Percentiles rank a stretch among this genome's conserved stretches.
Conservation (phyloP, 2,113 vertebrate species). For the Illadopsis cleaveri region DNA sequence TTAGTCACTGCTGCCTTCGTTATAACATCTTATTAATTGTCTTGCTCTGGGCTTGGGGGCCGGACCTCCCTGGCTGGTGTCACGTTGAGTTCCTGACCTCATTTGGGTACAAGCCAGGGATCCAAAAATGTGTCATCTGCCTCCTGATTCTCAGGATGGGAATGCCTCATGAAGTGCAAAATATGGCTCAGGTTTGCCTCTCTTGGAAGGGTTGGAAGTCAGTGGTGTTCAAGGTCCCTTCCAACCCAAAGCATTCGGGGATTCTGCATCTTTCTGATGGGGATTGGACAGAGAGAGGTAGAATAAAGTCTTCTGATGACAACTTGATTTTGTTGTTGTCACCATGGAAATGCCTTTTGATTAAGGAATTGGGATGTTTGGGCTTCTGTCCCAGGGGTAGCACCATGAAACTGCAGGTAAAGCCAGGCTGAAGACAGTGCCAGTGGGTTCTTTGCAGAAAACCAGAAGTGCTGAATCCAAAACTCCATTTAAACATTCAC, state of each 20-base stretch:
- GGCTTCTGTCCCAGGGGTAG: neutral
- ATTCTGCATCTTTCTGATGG: neutral
- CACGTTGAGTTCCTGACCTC: neutral
- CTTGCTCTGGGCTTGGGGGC: neutral
- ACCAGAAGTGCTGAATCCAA: neutral
- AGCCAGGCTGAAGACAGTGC: neutral
- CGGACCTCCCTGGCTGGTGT: neutral
- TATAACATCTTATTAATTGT: neutral
- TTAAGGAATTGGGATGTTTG: neutral
- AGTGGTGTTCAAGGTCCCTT: neutral
- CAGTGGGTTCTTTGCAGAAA: neutral
- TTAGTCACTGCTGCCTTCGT: neutral
- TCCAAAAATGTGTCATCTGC: neutral
- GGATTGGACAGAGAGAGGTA: neutral
- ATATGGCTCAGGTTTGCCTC: neutral
- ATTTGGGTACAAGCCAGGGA: neutral
- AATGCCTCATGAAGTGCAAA: neutral
- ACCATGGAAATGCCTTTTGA: neutral
- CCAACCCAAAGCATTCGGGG: neutral
- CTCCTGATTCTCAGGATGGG: neutral
- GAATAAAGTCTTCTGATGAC: accelerated
- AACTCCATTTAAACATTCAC: neutral
- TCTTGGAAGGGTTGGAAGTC: neutral
- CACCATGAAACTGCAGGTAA: neutral
- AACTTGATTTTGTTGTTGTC: neutral